phyloP scores from a whole-genome alignment of 30 jellyfish, hydroid and myxozoan genomes.

The Euphysa ruthae region DNA sequence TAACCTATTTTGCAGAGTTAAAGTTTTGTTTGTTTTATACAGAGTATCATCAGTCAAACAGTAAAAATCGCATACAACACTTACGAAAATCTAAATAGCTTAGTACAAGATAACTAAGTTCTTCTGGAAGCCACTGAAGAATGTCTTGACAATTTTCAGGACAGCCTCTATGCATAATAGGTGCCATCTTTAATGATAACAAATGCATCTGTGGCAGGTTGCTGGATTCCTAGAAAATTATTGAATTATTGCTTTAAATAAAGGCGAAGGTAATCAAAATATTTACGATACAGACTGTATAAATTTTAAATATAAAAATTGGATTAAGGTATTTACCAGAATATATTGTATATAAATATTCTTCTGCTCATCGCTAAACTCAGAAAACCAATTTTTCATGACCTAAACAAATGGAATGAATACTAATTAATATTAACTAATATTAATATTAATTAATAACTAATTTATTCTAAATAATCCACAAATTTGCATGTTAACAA shows the following conservation, averaged over 20 bases:
- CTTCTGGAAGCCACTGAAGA: conserved; percentile 46
- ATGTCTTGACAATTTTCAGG: conserved; percentile 52
- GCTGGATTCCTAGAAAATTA: conserved; percentile 26
- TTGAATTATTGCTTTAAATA: not conserved
- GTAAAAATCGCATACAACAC: no score
- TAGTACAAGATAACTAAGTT: conserved; percentile 27
- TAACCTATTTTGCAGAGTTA: no score
- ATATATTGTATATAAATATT: conserved; percentile 26
- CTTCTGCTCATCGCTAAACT: conserved; percentile 49
- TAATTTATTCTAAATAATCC: no score
- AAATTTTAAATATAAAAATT: no score
- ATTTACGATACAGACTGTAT: not conserved
- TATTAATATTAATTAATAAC: no score
- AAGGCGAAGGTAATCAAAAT: no score
- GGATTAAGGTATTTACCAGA: conserved; percentile 25
- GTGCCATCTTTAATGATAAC: conserved; percentile 47
- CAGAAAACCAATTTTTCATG: conserved; percentile 42
- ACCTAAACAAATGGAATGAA: conserved; percentile 30
- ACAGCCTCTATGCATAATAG: conserved; percentile 40
- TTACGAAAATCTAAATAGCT: conserved; percentile 44
- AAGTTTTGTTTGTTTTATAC: no score
- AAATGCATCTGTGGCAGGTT: conserved; percentile 58
- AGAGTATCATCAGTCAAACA: no score
- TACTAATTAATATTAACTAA: no score
- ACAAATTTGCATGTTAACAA: no score